These are phyloP conservation scores for Archocentrus centrarchus DNA, from an alignment of 2,113 vertebrate genomes.

Conservation along the genomic window DNA sequence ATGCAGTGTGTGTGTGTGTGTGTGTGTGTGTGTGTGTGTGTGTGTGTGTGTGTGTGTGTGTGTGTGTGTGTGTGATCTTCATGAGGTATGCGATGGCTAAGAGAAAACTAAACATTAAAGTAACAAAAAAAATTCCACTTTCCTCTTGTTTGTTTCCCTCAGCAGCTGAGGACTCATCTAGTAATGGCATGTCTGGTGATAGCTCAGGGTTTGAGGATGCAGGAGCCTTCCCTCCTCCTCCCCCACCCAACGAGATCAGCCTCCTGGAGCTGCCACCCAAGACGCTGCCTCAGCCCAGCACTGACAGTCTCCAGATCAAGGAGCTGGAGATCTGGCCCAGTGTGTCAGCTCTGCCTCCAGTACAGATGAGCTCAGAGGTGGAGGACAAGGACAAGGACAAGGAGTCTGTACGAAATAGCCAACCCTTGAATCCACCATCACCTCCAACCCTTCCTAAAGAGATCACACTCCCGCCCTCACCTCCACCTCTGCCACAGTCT, in stretches of 20 bases:
- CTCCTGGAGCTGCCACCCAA: constrained; percentile 87
- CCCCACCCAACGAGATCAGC: constrained; percentile 85
- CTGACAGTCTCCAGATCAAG: constrained; percentile 81
- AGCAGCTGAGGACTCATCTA: constrained; percentile 82
- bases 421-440: constrained; percentile 58
- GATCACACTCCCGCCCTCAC: constrained; percentile 27
- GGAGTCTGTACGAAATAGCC: constrained; percentile 77
- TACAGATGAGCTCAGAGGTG: constrained; percentile 67
- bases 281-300: constrained; percentile 60
- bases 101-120: constrained; percentile 36
- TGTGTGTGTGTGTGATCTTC: constrained; percentile 19
- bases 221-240: constrained; percentile 83
- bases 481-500: constrained; percentile 57
- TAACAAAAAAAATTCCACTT: constrained; percentile 12
- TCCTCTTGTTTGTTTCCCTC: constrained; percentile 45
- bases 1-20: not conserved
- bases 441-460: constrained; percentile 51
- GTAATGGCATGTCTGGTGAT: constrained; percentile 79
- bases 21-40: too few relatives aligned
- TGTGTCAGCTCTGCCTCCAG: constrained; percentile 76
- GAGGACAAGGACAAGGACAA: constrained; percentile 24
- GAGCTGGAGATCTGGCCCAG: constrained; percentile 82
- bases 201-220: constrained; percentile 82
- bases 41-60: constrained; percentile 9
- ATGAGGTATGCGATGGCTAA: not conserved